Percentiles rank a stretch among this genome's conserved stretches.
Conservation (phyloP, 2,113 vertebrate species). For the Pangasianodon hypophthalmus region DNA sequence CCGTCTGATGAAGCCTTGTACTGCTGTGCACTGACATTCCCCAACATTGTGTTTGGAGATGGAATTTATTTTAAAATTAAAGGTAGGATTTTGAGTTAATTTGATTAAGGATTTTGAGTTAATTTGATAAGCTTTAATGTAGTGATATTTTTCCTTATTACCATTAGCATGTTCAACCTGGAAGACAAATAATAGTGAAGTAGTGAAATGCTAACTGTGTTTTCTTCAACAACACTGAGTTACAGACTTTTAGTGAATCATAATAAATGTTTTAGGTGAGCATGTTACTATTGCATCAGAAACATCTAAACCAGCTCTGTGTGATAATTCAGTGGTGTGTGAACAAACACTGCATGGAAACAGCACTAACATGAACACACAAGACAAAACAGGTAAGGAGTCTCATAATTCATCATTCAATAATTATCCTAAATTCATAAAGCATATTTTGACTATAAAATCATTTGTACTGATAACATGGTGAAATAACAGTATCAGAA, state of each 20-base stretch:
- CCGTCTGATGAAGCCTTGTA: background rate
- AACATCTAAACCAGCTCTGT: background rate
- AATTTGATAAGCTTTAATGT: too few relatives aligned
- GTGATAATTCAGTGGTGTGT: background rate
- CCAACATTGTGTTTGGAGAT: too few relatives aligned
- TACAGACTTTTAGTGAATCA: background rate
- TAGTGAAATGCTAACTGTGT: too few relatives aligned
- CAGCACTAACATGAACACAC: background rate
- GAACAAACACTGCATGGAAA: background rate
- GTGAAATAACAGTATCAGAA: background rate
- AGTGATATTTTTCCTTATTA: too few relatives aligned
- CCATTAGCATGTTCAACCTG: too few relatives aligned
- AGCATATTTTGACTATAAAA: background rate
- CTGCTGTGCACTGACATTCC: background rate
- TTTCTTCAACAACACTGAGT: too few relatives aligned
- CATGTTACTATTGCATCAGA: background rate
- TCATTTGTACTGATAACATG: background rate
- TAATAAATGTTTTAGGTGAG: background rate
- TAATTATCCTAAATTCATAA: background rate
- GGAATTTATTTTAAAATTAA: too few relatives aligned
- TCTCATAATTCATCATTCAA: background rate
- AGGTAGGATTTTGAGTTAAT: too few relatives aligned
- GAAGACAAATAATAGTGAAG: too few relatives aligned
- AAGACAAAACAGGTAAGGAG: background rate
- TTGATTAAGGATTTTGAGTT: too few relatives aligned